phyloP scores from a whole-genome alignment of 2,797 vertebrate genomes.

The Neopelma chrysocephalum region DNA sequence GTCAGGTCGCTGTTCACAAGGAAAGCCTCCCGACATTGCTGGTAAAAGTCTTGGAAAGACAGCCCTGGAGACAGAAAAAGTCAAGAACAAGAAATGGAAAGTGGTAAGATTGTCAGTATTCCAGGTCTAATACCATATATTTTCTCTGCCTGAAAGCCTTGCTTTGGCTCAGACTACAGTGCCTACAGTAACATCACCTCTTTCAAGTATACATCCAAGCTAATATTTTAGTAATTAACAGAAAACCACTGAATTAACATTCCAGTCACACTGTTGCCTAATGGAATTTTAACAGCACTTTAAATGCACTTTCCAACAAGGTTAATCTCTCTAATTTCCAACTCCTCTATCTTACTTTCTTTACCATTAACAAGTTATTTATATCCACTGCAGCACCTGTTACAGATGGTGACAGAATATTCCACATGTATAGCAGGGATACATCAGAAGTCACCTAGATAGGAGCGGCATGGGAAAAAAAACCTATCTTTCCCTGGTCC shows the following conservation, averaged over 20 bases:
- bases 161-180: not conserved
- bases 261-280: not conserved
- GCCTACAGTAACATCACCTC: not conserved
- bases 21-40: constrained; percentile 94
- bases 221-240: not conserved
- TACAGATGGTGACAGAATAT: not conserved
- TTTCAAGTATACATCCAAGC: not conserved
- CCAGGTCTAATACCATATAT: not conserved
- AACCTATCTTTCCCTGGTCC: not conserved
- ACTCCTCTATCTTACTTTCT: not conserved
- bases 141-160: not conserved
- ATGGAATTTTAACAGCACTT: not conserved
- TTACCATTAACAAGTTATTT: not conserved
- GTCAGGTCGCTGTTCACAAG: constrained; percentile 97
- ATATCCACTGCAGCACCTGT: not conserved
- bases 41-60: constrained; percentile 98
- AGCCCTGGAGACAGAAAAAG: constrained; percentile 78
- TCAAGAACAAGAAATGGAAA: not conserved
- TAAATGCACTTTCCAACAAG: not conserved
- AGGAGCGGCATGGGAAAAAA: not conserved
- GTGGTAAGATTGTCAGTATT: not conserved
- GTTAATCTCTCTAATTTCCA: not conserved
- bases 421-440: not conserved
- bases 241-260: not conserved
- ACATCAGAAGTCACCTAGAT: not conserved